These are phyloP conservation scores for Oncopodura yosiiana DNA, from an alignment of 1,140 invertebrate species.

Conservation along the genomic window DNA sequence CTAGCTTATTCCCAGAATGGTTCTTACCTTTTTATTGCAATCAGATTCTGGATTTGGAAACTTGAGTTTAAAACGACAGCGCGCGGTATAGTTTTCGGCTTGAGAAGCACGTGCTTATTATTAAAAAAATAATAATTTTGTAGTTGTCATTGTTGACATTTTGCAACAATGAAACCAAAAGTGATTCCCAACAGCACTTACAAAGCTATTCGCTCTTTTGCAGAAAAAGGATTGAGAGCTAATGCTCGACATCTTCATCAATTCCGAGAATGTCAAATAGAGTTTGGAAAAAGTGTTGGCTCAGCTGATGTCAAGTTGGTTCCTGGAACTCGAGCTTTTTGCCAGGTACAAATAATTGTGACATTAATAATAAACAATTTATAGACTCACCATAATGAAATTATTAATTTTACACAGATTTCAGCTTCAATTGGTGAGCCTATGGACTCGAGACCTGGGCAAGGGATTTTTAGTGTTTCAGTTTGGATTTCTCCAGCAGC, in stretches of 20 bases:
- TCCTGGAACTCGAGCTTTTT: slow-evolving; percentile 27
- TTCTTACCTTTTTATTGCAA: too few relatives aligned
- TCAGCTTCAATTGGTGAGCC: slow-evolving; percentile 32
- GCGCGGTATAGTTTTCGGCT: too few relatives aligned
- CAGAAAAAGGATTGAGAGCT: slow-evolving; percentile 20
- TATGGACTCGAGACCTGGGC: slow-evolving; percentile 28
- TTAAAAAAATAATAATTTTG: too few relatives aligned
- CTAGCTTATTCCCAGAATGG: too few relatives aligned
- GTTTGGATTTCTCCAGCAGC: slow-evolving; percentile 34
- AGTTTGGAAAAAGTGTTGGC: slow-evolving; percentile 29
- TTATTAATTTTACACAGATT: slow-evolving; percentile 9
- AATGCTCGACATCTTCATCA: slow-evolving; percentile 16
- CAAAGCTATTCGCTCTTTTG: slow-evolving; percentile 7
- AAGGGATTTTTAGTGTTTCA: slow-evolving; percentile 31
- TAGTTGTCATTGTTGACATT: too few relatives aligned
- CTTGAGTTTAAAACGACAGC: too few relatives aligned
- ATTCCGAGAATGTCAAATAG: slow-evolving; percentile 18
- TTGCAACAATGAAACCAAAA: slow-evolving; percentile 27
- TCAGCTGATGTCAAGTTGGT: slow-evolving; percentile 27
- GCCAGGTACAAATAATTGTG: slow-evolving; percentile 18
- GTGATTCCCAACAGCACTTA: slow-evolving; percentile 19
- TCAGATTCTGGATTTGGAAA: too few relatives aligned
- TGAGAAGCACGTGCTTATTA: too few relatives aligned
- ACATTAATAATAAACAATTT: neutral
- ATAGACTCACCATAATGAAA: neutral